These are phyloP conservation scores for Burhinus oedicnemus DNA, from an alignment of 2,113 vertebrate genomes.

Conservation along the genomic window DNA sequence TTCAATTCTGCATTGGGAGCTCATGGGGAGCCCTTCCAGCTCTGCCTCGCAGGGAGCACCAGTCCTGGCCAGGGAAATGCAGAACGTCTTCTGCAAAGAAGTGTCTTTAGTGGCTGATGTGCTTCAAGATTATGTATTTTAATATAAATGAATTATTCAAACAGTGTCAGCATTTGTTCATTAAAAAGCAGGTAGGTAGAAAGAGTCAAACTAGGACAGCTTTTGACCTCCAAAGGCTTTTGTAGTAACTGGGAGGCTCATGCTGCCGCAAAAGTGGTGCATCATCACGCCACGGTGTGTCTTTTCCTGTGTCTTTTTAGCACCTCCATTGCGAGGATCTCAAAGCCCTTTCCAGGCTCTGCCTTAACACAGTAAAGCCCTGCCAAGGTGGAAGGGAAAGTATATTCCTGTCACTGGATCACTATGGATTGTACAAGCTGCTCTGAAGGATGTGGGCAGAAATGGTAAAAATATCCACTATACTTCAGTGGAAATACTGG, in stretches of 20 bases:
- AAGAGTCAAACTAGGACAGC: not conserved
- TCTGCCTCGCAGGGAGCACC: not conserved
- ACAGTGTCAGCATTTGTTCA: not conserved
- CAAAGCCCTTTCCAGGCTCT: not conserved
- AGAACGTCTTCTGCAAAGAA: not conserved
- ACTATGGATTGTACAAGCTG: not conserved
- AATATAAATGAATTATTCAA: slow-evolving; percentile 5
- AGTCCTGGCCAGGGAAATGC: not conserved
- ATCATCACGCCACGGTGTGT: not conserved
- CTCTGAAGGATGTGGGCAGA: not conserved
- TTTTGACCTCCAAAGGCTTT: not conserved
- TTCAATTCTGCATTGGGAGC: not conserved
- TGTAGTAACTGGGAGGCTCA: not conserved
- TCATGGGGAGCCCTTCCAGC: not conserved
- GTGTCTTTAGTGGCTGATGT: not conserved
- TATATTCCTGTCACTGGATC: not conserved
- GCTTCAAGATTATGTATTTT: not conserved
- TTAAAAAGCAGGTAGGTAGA: not conserved
- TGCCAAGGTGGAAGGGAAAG: not conserved
- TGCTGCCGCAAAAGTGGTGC: not conserved
- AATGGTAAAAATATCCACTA: not conserved
- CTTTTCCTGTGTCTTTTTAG: not conserved
- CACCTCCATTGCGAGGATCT: not conserved
- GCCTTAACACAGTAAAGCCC: not conserved
- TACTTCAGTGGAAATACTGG: not conserved